A percentile compares a stretch with the other conserved stretches of the same genome.
Evolutionary conservation across 2,797 vertebrate genomes (phyloP).

Genomic region (Hypotaenidia philippensis): DNA sequence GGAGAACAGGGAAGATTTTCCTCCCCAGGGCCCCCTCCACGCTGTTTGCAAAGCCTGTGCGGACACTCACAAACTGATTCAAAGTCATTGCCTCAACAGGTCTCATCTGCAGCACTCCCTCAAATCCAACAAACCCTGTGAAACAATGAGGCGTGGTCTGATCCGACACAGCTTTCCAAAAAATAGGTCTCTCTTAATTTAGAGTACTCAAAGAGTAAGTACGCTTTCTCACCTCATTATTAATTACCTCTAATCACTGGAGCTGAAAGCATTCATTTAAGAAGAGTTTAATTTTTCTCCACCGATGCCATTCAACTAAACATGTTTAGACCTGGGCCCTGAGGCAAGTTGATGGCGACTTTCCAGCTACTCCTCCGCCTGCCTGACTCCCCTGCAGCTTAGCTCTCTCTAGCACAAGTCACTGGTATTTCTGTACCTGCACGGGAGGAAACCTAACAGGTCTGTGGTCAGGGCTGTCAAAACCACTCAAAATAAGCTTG

Average conservation of each 20-base stretch:
- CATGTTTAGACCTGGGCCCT: neutral
- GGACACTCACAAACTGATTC: neutral
- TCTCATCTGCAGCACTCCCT: neutral
- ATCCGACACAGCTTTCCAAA: neutral
- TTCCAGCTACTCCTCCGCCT: neutral
- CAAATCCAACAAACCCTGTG: neutral
- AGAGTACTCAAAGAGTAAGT: conserved; percentile 26
- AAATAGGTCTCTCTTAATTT: conserved; percentile 64
- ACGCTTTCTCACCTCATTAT: conserved; percentile 6
- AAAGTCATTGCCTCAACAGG: neutral
- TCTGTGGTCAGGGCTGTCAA: neutral
- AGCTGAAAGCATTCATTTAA: conserved; percentile 38
- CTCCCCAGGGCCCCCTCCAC: neutral
- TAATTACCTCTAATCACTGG: conserved; percentile 60
- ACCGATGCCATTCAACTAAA: neutral
- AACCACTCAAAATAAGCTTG: neutral
- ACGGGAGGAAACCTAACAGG: neutral
- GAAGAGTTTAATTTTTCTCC: conserved; percentile 46
- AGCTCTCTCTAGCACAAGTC: neutral
- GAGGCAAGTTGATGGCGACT: conserved; percentile 1
- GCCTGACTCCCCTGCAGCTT: neutral
- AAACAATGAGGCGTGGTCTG: neutral
- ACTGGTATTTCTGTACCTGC: neutral
- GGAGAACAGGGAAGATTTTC: neutral
- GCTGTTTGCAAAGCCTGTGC: neutral